Base-by-base conservation (phyloP, 1,140 invertebrate species). In the Drosophila elegans region DNA sequence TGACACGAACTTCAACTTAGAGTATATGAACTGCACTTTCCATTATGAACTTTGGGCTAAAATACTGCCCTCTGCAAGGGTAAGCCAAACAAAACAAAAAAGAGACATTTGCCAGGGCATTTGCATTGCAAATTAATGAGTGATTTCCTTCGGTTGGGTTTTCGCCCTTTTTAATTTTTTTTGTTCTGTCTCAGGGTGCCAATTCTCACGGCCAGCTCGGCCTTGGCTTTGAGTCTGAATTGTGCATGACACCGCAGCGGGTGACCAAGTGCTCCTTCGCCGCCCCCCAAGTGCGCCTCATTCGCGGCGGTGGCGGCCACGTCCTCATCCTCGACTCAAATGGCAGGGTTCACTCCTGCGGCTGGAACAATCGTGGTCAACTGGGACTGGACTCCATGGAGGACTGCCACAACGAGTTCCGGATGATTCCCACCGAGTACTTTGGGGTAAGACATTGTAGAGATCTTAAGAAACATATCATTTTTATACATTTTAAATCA, bases 301-400 rank as follows among this genome's bases (percentile, higher is more conserved):
- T 97, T 57, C 93, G 93, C 12, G 96, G 96, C 53, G 96, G 96
- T 55, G 96, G 96, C 34, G 96, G 96, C 1, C 96, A 97, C 84
- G 95, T 95, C 1, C 80, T 97, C 10, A 93, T 97, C 25, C 90
- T 97, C 21, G 94, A 95, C 75, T 92, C 93, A 44, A 93, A 94
- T 46, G 96, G 95, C 10, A 94, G 94, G 73, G 88, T 98, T 9
- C 97, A 95, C 89, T 94, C 95, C 39, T 98, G 97, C 93, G 97
- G 98, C 4, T 97, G 96, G 96, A 98, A 98, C 93, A 95, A 95
- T 78, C 96, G 95, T 90, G 95, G 96, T 2, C 97, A 98, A 92
- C 84, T 97, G 16, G 97, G 96, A 13, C 91, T 95, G 21, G 92
- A 93, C 6, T 89, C 63, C 2, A 39, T 49, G 3, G 61, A 90